phyloP scores from a whole-genome alignment of 64 coral and sea anemone species.

The Montipora capricornis region DNA sequence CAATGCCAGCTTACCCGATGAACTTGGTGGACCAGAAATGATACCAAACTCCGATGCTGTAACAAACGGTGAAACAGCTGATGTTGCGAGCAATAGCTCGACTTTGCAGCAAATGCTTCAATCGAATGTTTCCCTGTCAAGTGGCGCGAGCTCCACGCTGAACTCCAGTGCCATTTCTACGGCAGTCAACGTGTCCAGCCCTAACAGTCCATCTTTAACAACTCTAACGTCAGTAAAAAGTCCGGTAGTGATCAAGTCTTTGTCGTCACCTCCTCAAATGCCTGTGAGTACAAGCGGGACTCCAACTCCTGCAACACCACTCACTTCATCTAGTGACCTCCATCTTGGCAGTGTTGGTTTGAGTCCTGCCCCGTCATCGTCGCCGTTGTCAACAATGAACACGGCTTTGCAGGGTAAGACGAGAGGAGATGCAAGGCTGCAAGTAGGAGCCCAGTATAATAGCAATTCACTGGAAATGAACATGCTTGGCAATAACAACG shows the following conservation, averaged over 20 bases:
- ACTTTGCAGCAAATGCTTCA: conserved; percentile 98
- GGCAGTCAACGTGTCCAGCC: conserved; percentile 82
- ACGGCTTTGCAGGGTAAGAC: conserved; percentile 79
- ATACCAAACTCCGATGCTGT: conserved; percentile 68
- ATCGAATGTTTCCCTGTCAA: conserved; percentile 92
- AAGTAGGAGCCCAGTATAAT: conserved; percentile 78
- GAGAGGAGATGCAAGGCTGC: conserved; percentile 60
- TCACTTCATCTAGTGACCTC: conserved; percentile 93
- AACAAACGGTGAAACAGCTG: conserved; percentile 95
- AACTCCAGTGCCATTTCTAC: conserved; percentile 74
- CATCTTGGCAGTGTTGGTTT: conserved; percentile 85
- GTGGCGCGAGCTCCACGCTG: conserved; percentile 84
- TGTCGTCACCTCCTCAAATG: conserved; percentile 94
- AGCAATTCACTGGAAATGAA: conserved; percentile 79
- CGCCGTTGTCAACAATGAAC: conserved; percentile 91
- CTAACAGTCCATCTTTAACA: conserved; percentile 91
- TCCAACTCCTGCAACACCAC: conserved; percentile 93
- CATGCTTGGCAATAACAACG: conserved; percentile 77
- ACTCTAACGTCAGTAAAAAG: conserved; percentile 87
- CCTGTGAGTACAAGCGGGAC: conserved; percentile 94
- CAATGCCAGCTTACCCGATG: conserved; percentile 90
- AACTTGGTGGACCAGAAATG: conserved; percentile 89
- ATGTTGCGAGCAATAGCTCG: conserved; percentile 75
- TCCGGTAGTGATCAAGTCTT: conserved; percentile 72
- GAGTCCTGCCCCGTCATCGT: conserved; percentile 84